Evolutionary conservation across 1,140 invertebrate species (phyloP).

Genomic region (Magallana gigas): DNA sequence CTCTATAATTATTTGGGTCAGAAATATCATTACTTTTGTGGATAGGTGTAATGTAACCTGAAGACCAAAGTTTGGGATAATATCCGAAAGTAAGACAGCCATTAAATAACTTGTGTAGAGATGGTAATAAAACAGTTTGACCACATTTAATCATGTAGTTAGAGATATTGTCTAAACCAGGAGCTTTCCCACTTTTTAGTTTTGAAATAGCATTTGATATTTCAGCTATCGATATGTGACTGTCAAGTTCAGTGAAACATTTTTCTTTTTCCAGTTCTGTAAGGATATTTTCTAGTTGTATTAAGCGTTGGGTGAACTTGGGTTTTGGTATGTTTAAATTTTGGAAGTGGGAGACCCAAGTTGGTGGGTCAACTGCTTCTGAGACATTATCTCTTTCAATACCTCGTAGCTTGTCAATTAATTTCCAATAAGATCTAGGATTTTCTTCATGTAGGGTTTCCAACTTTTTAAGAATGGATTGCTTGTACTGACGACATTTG

Average conservation of each 20-base stretch:
- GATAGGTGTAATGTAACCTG: slow-evolving; percentile 28
- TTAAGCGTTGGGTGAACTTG: too few species aligned
- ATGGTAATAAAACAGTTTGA: slow-evolving; percentile 8
- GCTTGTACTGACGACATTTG: slow-evolving; percentile 12
- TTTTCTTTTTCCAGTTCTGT: too few species aligned
- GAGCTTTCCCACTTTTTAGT: slow-evolving; percentile 12
- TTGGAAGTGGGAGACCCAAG: too few species aligned
- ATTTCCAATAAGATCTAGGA: slow-evolving; percentile 44
- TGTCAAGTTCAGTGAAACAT: too few species aligned
- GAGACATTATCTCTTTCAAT: not conserved
- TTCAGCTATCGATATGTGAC: too few species aligned
- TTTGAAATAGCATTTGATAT: not conserved
- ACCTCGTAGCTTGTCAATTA: slow-evolving; percentile 31
- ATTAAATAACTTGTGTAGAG: not conserved
- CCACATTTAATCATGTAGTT: slow-evolving; percentile 40
- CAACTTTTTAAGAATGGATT: slow-evolving; percentile 22
- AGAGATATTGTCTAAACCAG: not conserved
- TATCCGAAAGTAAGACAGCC: not conserved
- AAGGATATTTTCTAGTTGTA: too few species aligned
- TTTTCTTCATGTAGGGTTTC: slow-evolving; percentile 45
- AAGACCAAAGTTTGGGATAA: slow-evolving; percentile 36
- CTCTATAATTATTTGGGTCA: slow-evolving; percentile 34
- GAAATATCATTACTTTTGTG: slow-evolving; percentile 19
- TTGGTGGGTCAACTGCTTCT: too few species aligned
- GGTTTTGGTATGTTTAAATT: too few species aligned